Evolutionary conservation across 2,113 vertebrate genomes (phyloP).

Genomic region (Lagopus muta): DNA sequence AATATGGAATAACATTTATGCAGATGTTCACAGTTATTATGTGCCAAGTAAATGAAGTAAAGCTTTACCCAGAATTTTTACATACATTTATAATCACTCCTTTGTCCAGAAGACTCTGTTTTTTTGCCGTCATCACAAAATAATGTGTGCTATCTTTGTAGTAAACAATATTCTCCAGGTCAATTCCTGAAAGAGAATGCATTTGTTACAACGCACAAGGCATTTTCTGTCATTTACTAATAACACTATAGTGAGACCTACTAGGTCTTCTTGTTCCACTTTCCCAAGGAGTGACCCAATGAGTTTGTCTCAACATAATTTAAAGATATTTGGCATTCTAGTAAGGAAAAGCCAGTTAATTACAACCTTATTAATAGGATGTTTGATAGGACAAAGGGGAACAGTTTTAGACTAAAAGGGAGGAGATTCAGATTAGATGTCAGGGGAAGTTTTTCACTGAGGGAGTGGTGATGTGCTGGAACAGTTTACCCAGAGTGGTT

Average conservation of each 20-base stretch:
- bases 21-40: neutral
- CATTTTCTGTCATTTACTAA: neutral
- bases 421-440: no score
- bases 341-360: neutral
- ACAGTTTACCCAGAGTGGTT: no score
- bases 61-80: neutral
- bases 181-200: conserved; percentile 84
- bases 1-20: neutral
- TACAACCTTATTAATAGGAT: neutral
- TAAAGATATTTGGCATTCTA: neutral
- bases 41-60: neutral
- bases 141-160: conserved; percentile 98
- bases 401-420: no score
- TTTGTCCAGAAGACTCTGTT: conserved; percentile 96
- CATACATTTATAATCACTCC: conserved; percentile 93
- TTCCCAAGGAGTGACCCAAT: neutral
- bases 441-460: no score
- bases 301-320: neutral
- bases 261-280: neutral
- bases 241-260: neutral
- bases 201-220: neutral
- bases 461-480: no score
- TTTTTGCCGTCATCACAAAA: conserved; percentile 99
- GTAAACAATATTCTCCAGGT: conserved; percentile 98
- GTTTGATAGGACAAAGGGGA: no score